Base-by-base conservation (phyloP, 2,888 invertebrate genomes). In the Mayetiola destructor region DNA sequence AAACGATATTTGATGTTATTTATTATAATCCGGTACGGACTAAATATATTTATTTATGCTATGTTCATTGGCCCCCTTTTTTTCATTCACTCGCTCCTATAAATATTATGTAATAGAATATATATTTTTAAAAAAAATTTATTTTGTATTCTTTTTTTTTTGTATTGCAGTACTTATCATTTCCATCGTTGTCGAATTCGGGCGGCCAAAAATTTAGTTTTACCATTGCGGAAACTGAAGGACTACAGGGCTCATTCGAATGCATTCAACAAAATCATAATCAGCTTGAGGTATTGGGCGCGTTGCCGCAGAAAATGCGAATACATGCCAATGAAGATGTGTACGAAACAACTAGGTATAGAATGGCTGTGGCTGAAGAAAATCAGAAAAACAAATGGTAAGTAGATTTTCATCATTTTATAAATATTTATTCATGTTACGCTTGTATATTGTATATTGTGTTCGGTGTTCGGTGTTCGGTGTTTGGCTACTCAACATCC, bases 311-410 rank as follows among this genome's bases (percentile, higher is more conserved):
- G 71, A 88, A 88, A 71, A 87, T 95, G 81, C 84, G 90, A 62
- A 86, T 95, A 65, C 88, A 88, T 71, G 95, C 95, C 66, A 94
- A 91, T 68, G 94, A 94, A 69, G 94, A 95, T 77, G 88, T 92
- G 60, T 95, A 94, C 75, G 90, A 90, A 75, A 84, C 86, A 65
- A 95, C 95, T 64, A 81, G 85, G 74, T 84, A 88, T 71, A 84
- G 89, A 67, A 91, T 95, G 88, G 89, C 88, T 67, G 83, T 84
- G 67, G 89, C 87, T 63, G 90, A 92, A 72, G 89, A 93, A 71
- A 88, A 86, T 73, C 88, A 85, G 75, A 92, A 91, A 76, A 92
- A 90, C 73, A 91, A 91, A 78, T 90, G 88, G 90, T 90, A 69
- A 70, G 70, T 60, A 57, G 8, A 8, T n/a, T 4, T 16, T 6